Base-by-base conservation (phyloP, 2,888 invertebrate genomes). In the Euphydryas editha region DNA sequence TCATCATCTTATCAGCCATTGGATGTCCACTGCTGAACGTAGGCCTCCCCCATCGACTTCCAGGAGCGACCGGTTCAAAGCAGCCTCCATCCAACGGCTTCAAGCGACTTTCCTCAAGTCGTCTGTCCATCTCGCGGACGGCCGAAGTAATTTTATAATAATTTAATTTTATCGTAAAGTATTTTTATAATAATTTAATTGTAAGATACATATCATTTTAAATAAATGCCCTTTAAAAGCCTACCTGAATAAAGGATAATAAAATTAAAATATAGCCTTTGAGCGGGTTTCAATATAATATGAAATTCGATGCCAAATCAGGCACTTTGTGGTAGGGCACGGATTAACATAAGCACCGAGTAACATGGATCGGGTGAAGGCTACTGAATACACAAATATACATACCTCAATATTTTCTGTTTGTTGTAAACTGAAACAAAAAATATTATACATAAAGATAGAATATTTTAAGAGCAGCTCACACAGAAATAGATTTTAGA, bases 281-380 rank as follows among this genome's bases (percentile, higher is more conserved):
- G 49, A 49, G 63, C 58, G 63, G 20, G 49, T 49, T 42, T 44
- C 63, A 51, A 58, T 58, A 39, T 63, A 58, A 58, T 51, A 58
- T 63, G 63, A 51, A 58, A 63, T 39, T 63, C 57, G 63, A 36
- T n/a, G 49, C 58, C 57, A 63, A 63, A 49, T 58, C 58, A 47
- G 58, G 58, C 63, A 44, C 58, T 63, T 58, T 47, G 57, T 44
- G 39, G 57, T 20, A 21, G 58, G 58, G 58, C 51, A 39, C 58
- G 58, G 58, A 58, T 63, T 63, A 63, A 42, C 63, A 42, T 63
- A 63, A 63, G 63, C 58, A 47, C 47, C 20, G 46, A 46, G 46
- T 46, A 56, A 55, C 62, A 62, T 44, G 46, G 56, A 62, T 56
- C 63, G 49, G 49, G 57, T n/a, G 51, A 51, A 49, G 39, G 63